These are phyloP conservation scores for Garra rufa DNA, from an alignment of 2,113 vertebrate genomes.

Conservation along the genomic window DNA sequence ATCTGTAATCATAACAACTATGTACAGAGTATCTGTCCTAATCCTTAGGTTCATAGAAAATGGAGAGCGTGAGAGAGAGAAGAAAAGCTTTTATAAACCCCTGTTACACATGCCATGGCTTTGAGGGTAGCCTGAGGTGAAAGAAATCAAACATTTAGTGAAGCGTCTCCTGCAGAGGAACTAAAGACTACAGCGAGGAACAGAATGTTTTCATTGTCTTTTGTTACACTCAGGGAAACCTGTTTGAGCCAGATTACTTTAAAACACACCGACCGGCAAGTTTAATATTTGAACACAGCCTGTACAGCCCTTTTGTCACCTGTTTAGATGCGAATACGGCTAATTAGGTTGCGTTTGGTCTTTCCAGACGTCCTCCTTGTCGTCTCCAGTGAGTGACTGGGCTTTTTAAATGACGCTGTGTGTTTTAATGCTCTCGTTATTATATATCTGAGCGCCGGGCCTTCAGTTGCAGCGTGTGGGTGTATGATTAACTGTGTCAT, in stretches of 20 bases:
- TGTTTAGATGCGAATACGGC: neutral
- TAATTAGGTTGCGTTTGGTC: neutral
- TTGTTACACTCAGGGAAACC: conserved; percentile 48
- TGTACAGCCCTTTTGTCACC: neutral
- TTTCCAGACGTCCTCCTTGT: neutral
- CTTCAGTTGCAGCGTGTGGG: conserved; percentile 45
- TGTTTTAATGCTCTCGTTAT: conserved; percentile 35
- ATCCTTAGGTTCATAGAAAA: conserved; percentile 51
- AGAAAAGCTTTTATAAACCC: conserved; percentile 50
- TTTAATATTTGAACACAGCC: conserved; percentile 17
- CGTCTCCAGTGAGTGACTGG: neutral
- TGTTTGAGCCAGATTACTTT: conserved; percentile 29
- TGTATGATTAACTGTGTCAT: conserved; percentile 51
- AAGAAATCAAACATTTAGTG: conserved; percentile 51
- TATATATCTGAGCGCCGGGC: conserved; percentile 27
- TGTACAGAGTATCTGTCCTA: conserved; percentile 37
- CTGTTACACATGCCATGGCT: conserved; percentile 45
- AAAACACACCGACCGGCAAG: conserved; percentile 29
- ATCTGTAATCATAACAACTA: conserved; percentile 47
- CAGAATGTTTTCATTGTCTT: conserved; percentile 61
- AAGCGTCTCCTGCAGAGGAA: conserved; percentile 55
- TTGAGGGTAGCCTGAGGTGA: conserved; percentile 57
- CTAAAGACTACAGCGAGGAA: conserved; percentile 45
- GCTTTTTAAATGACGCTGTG: conserved; percentile 14
- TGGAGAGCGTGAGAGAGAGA: conserved; percentile 22